phyloP scores from a whole-genome alignment of 1,140 invertebrate species.

The Leptopilina clavipes region DNA sequence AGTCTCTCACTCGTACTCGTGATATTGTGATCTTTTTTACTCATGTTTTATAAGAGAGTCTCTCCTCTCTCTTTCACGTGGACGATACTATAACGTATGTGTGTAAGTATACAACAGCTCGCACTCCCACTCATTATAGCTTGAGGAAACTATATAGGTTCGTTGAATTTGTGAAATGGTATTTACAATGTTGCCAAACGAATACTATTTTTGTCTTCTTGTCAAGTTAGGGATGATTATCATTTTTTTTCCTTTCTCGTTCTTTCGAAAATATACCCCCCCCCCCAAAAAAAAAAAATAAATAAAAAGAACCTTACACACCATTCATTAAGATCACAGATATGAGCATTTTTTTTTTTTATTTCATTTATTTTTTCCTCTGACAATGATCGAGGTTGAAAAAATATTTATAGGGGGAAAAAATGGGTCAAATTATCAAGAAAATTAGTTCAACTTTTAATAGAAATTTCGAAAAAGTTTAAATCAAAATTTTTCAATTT shows the following conservation, averaged over 20 bases:
- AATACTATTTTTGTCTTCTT: neutral
- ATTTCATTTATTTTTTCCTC: too few relatives aligned
- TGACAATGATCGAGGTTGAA: too few relatives aligned
- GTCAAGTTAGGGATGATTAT: neutral
- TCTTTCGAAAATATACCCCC: too few relatives aligned
- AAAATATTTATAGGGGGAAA: too few relatives aligned
- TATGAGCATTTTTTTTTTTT: too few relatives aligned
- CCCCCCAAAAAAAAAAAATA: too few relatives aligned
- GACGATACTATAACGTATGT: constrained; percentile 36
- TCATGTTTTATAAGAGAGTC: constrained; percentile 38
- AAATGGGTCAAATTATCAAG: too few relatives aligned
- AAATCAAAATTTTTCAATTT: too few relatives aligned
- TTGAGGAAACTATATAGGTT: constrained; percentile 37
- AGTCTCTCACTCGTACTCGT: constrained; percentile 42
- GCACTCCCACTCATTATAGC: constrained; percentile 49
- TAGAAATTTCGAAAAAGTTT: too few relatives aligned
- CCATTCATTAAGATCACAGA: too few relatives aligned
- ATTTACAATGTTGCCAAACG: constrained; percentile 38
- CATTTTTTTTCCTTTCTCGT: neutral
- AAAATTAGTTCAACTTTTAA: too few relatives aligned
- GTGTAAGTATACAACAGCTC: constrained; percentile 8
- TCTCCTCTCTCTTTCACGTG: constrained; percentile 44
- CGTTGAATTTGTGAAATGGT: constrained; percentile 36
- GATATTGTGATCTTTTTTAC: constrained; percentile 17
- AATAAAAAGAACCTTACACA: too few relatives aligned